Base-by-base conservation (phyloP, 37 sponge, comb jelly and placozoan genomes). In the Amphimedon queenslandica region DNA sequence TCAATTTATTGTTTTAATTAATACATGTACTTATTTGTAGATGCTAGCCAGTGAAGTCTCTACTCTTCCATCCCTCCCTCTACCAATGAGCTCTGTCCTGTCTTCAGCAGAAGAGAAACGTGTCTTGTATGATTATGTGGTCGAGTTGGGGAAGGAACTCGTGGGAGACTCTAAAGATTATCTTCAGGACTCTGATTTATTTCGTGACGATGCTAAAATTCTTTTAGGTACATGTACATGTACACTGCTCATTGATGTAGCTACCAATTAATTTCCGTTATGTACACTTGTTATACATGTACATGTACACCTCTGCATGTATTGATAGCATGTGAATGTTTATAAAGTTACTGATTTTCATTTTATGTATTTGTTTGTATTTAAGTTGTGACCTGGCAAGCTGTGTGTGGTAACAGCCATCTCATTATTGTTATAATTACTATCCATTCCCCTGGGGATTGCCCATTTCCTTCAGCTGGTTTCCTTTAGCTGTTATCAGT, bases 51-150 rank as follows among this genome's bases (percentile, higher is more conserved):
- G n/a, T n/a, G n/a, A n/a, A n/a, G n/a, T n/a, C 69, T 66, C 67
- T 33, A 37, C 32, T 33, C 53, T 29, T 18, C 40, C 68, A 1
- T 13, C 40, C 37, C 57, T 40, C 38, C 78, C 73, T 23, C 79
- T 77, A 0, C 78, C 84, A 31, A 63, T 63, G 55, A 70, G 80
- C 34, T 37, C 37, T 57, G 70, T 68, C 36, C 47, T 28, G 57
- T 21, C 63, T 37, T 41, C 73, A 51, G 37, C 83, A 8, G 70
- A 68, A 29, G 80, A 85, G 58, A 73, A 83, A 35, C 74, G 71
- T 43, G 37, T 70, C 1, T 36, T 86, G 38, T 90, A 90, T 40
- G 91, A 90, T 42, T 75, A 86, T 58, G 66, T 77, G 0, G 70
- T 84, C 13, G 83, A 76, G 71, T 4, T 37, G 36, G 40, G 31